phyloP scores from a whole-genome alignment of 1,140 invertebrate species.

The Neodiprion pinetum region DNA sequence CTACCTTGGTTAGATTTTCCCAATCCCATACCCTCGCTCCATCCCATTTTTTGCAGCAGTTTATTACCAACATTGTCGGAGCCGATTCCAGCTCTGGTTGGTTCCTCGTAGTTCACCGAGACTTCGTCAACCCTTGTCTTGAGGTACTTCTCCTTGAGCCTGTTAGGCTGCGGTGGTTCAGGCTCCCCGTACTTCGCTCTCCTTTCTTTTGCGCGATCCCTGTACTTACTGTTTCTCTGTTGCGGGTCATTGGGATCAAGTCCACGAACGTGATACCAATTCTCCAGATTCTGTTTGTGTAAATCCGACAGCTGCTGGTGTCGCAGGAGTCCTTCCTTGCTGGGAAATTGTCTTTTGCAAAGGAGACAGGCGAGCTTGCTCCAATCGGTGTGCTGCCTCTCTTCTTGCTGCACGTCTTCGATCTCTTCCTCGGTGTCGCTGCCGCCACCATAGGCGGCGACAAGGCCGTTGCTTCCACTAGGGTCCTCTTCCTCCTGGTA shows the following conservation, averaged over 20 bases:
- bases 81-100: constrained; percentile 77
- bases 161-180: constrained; percentile 77
- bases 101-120: constrained; percentile 65
- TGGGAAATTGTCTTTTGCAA: constrained; percentile 95
- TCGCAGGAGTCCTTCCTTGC: constrained; percentile 85
- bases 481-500: constrained; percentile 58
- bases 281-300: constrained; percentile 92
- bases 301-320: constrained; percentile 94
- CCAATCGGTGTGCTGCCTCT: constrained; percentile 80
- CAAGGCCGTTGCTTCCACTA: constrained; percentile 62
- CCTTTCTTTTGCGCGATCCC: constrained; percentile 96
- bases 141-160: constrained; percentile 73
- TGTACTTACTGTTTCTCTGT: constrained; percentile 70
- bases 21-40: constrained; percentile 94
- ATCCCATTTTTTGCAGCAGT: constrained; percentile 98
- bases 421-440: constrained; percentile 73
- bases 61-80: constrained; percentile 91
- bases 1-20: constrained; percentile 94
- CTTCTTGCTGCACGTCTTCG: constrained; percentile 66
- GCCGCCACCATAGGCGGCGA: constrained; percentile 80
- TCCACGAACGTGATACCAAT: constrained; percentile 66
- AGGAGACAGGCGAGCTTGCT: constrained; percentile 91
- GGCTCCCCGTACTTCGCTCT: constrained; percentile 93
- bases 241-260: constrained; percentile 65
- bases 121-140: constrained; percentile 65